phyloP scores from a whole-genome alignment of 2,113 vertebrate genomes.

The Saguinus imperator region DNA sequence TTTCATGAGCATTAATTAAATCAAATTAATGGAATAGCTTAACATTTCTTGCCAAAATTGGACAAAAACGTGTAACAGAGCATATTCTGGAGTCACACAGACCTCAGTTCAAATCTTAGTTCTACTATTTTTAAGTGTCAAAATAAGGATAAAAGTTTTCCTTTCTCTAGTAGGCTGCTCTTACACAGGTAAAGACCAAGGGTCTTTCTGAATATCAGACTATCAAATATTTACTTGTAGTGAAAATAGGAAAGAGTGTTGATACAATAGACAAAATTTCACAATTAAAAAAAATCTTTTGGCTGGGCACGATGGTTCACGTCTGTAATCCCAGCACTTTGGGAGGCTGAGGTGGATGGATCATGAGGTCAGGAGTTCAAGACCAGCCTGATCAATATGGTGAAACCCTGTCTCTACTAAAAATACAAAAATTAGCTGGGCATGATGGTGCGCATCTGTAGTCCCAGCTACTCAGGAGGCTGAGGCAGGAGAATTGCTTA shows the following conservation, averaged over 20 bases:
- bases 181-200: not conserved
- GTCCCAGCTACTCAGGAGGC: no score
- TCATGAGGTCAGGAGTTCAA: no score
- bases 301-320: no score
- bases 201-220: constrained; percentile 26
- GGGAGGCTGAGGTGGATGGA: no score
- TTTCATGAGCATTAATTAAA: not conserved
- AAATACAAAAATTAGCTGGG: no score
- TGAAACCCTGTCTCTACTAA: no score
- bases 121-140: not conserved
- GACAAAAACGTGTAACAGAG: not conserved
- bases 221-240: not conserved
- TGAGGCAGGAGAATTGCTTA: no score
- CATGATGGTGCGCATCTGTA: no score
- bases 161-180: not conserved
- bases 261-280: not conserved
- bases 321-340: no score
- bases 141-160: constrained; percentile 15
- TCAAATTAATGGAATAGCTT: not conserved
- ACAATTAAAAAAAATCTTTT: not conserved
- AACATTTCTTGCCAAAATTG: constrained; percentile 28
- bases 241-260: not conserved
- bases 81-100: not conserved
- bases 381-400: no score
- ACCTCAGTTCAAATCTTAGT: not conserved